phyloP scores from a whole-genome alignment of 2,113 vertebrate genomes.

The Nansenia antarctica region DNA sequence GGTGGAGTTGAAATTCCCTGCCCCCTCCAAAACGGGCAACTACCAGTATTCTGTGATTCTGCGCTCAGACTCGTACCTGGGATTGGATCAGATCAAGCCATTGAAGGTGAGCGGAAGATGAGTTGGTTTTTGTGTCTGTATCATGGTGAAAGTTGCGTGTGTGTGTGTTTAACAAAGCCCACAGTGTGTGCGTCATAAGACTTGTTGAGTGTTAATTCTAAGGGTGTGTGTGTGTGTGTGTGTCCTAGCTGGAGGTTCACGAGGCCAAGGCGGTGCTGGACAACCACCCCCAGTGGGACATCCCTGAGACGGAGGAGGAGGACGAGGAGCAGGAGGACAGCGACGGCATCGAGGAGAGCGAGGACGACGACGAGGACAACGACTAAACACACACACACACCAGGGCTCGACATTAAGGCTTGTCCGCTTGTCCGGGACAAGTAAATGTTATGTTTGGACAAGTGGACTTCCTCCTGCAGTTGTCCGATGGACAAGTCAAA shows the following conservation, averaged over 20 bases:
- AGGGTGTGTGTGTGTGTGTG: slow-evolving; percentile 1
- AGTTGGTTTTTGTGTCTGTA: neutral
- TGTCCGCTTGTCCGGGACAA: too few species aligned
- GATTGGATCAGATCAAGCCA: slow-evolving; percentile 95
- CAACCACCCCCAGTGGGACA: slow-evolving; percentile 98
- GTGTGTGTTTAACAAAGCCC: neutral
- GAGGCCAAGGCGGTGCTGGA: slow-evolving; percentile 97
- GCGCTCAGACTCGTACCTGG: slow-evolving; percentile 95
- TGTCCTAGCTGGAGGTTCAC: slow-evolving; percentile 91
- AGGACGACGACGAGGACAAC: slow-evolving; percentile 95
- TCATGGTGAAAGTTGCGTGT: neutral
- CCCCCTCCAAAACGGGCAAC: slow-evolving; percentile 96
- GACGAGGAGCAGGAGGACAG: slow-evolving; percentile 99
- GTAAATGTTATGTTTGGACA: too few species aligned
- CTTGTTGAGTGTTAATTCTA: neutral
- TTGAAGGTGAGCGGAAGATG: slow-evolving; percentile 87
- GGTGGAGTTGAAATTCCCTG: slow-evolving; percentile 98
- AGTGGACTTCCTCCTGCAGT: too few species aligned
- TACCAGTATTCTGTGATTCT: slow-evolving; percentile 97
- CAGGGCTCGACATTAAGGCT: too few species aligned
- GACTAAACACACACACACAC: slow-evolving; percentile 66
- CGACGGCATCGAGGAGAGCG: slow-evolving; percentile 98
- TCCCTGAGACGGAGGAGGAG: slow-evolving; percentile 91
- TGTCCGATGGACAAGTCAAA: too few species aligned
- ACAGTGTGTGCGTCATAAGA: neutral